Base-by-base conservation (phyloP, 1,140 invertebrate species). In the Drosophila cardini region DNA sequence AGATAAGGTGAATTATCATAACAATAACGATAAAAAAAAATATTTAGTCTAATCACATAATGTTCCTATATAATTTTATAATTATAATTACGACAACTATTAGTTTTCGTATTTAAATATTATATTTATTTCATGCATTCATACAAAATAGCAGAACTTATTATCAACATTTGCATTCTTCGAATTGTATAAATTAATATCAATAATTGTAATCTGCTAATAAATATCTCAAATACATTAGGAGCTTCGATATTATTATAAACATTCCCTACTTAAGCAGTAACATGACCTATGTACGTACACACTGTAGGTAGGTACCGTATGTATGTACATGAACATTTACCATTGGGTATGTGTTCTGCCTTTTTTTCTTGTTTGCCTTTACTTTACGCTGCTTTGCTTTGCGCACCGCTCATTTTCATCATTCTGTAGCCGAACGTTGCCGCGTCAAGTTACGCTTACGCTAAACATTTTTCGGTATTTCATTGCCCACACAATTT, bases 391-490 rank as follows among this genome's bases (percentile, higher is more conserved):
- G 61, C 69, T 76, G 57, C 65, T 46, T 43, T 74, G 61, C 62
- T 55, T 57, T 45, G 62, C 63, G 48, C 70, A 53, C 50, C 63
- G 57, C 43, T 69, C 70, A 52, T 64, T 74, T 70, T 63, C 64
- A 60, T 74, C 75, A 78, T 78, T 78, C 76, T 75, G 76, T 75
- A 75, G 76, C 67, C 55, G 76, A 78, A 71, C 76, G 72, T 78
- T 78, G 76, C 72, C 76, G 76, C 72, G 76, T 78, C 60, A 75
- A 78, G 76, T 78, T 77, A 72, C 73, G 63, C 70, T 68, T 72
- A 68, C 70, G 70, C 63, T 57, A 68, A 72, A 72, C 32, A 72
- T 72, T 72, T 53, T 68, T 68, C 70, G 53, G 53, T 57, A 48
- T 73, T 26, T 18, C 21, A 30, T 67, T 60, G 70, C 46, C 46